Conservation (phyloP, 2,113 vertebrate species). For the Calyptomena viridis region DNA sequence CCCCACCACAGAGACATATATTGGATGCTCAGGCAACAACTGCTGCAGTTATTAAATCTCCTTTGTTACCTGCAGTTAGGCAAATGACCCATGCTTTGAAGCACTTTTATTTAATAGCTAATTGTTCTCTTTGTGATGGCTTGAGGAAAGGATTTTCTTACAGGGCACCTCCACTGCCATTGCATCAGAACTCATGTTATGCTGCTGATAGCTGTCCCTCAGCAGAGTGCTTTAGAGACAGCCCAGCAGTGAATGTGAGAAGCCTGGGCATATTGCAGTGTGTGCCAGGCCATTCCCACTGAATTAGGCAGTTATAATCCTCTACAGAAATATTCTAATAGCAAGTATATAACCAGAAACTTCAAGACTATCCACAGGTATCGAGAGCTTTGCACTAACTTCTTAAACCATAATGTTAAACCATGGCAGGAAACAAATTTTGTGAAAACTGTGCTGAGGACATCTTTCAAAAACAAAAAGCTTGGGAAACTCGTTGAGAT, state of each 20-base stretch:
- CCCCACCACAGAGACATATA: not conserved
- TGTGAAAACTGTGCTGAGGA: not conserved
- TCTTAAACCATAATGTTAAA: not conserved
- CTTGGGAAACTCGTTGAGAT: not conserved
- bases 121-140: not conserved
- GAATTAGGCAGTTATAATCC: not conserved
- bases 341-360: not conserved
- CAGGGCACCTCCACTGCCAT: not conserved
- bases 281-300: not conserved
- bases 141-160: not conserved
- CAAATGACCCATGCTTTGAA: not conserved
- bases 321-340: not conserved
- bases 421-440: not conserved
- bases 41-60: not conserved
- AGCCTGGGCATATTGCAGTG: not conserved
- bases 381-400: not conserved
- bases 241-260: not conserved
- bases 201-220: not conserved
- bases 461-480: not conserved
- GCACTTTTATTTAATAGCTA: not conserved
- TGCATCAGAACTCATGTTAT: not conserved
- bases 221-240: not conserved
- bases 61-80: not conserved
- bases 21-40: not conserved
- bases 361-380: not conserved